These are phyloP conservation scores for Myripristis jacobus DNA, from an alignment of 2,797 vertebrate species.

Conservation along the genomic window DNA sequence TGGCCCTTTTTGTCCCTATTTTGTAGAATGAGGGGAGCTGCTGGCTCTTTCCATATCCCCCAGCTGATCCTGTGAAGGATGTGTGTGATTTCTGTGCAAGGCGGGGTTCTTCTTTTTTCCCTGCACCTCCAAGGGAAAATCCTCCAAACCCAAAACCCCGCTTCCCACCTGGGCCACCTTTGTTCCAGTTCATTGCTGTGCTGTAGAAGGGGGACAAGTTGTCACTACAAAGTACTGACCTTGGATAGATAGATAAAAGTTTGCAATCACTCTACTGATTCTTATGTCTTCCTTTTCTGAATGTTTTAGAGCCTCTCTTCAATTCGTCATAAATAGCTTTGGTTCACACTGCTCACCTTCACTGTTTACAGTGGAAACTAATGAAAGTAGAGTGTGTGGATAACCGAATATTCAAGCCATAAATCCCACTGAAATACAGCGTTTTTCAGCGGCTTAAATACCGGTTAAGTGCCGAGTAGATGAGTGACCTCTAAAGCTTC, in stretches of 20 bases:
- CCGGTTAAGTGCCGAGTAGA: too few species aligned
- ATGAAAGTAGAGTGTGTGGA: too few species aligned
- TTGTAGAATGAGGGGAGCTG: constrained; percentile 99
- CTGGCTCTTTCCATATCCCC: constrained; percentile 89
- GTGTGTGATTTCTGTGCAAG: constrained; percentile 87
- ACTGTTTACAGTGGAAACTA: too few species aligned
- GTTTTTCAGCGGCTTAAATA: too few species aligned
- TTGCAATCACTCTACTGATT: neutral
- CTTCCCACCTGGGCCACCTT: constrained; percentile 94
- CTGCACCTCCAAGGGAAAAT: constrained; percentile 87
- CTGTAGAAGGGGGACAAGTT: constrained; percentile 8
- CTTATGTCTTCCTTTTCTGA: neutral
- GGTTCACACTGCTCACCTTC: too few species aligned
- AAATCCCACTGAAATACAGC: too few species aligned
- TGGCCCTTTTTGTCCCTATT: constrained; percentile 96
- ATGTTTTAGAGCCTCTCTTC: too few species aligned
- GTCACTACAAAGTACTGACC: neutral
- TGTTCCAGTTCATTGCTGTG: constrained; percentile 96
- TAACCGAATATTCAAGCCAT: too few species aligned
- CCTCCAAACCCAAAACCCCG: constrained; percentile 98
- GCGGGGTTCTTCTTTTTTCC: constrained; percentile 94
- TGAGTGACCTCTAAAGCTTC: too few species aligned
- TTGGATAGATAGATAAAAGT: neutral
- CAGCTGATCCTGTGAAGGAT: constrained; percentile 85
- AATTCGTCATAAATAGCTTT: too few species aligned